Evolutionary conservation across 2,888 invertebrate genomes (phyloP), one percentile per base, ranked within the genome.

Genomic region (Agrotis segetum): DNA sequence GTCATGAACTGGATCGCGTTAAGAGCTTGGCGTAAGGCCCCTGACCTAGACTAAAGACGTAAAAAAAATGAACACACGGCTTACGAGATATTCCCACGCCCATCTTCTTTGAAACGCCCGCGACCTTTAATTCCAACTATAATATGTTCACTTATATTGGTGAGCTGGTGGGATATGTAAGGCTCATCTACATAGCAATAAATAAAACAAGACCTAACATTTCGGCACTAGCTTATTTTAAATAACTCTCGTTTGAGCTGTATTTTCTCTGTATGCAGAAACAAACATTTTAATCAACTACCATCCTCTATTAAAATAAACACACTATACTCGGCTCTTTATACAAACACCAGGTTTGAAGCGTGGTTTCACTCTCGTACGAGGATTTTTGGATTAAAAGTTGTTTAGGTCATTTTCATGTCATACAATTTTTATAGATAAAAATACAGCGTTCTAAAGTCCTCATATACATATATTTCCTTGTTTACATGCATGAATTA

Each of bases 191-290:
- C 40, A 21, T 29, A 29, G 3, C 7, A 34, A 34, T 17, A n/a
- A n/a, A 1, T 21, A 29, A 13, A 59, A 21, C 21, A 14, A 46
- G 0, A 34, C 13, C 4, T 44, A 50, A n/a, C 58, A 14, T 59
- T 56, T 47, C 13, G n/a, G 14, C 7, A 14, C 24, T 55, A 40
- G 24, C 16, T 40, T 56, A 49, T 19, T 17, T 69, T 68, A 49
- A 50, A 44, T 29, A 24, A 0, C 24, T 5, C 14, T 44, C 17
- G 44, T 16, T 6, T 52, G 21, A 21, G 19, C n/a, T n/a, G 50
- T 34, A 46, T 71, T 70, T 70, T 52, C 71, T 3, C 7, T 70
- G 58, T n/a, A 58, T 17, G 14, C 55, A 71, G 14, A 19, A n/a
- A 34, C 40, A 29, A 58, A 58, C 21, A 52, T 29, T 59, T 58